A percentile compares a stretch with the other conserved stretches of the same genome.
These are phyloP conservation scores for Osmerus eperlanus DNA, from an alignment of 2,113 vertebrate genomes.

Conservation along the genomic window DNA sequence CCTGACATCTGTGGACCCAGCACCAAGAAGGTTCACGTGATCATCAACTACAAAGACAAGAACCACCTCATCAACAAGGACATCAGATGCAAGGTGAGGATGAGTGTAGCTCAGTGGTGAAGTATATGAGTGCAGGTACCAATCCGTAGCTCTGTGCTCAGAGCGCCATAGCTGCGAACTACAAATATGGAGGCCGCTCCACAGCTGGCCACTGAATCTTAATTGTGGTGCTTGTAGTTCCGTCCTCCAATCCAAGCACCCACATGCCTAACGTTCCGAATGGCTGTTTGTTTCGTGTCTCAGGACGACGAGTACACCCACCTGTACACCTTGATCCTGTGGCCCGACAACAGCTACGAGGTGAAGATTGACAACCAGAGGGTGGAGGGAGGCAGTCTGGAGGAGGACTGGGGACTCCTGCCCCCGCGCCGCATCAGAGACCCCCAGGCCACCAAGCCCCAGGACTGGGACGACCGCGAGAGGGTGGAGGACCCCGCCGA, in stretches of 20 bases:
- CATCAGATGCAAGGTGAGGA: conserved; percentile 82
- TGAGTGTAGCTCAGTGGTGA: neutral
- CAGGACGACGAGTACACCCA: conserved; percentile 82
- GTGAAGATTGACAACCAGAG: conserved; percentile 79
- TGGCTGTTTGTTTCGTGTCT: neutral
- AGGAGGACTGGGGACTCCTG: conserved; percentile 83
- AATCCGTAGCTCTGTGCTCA: no score
- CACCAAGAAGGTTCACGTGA: conserved; percentile 87
- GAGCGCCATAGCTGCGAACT: no score
- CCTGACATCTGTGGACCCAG: conserved; percentile 91
- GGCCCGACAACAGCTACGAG: conserved; percentile 78
- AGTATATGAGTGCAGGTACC: no score
- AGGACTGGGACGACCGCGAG: conserved; percentile 71
- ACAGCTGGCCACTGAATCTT: no score
- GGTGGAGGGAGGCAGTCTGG: conserved; percentile 76
- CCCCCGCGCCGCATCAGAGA: conserved; percentile 74
- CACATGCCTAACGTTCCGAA: no score
- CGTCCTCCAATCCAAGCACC: no score
- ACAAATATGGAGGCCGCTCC: no score
- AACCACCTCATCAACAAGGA: conserved; percentile 83
- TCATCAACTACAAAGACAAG: conserved; percentile 87
- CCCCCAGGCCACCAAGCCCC: conserved; percentile 68
- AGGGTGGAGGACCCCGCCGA: conserved; percentile 68
- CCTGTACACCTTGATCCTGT: conserved; percentile 81
- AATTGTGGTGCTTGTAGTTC: no score